These are phyloP conservation scores for Megaceryle torquata DNA, from an alignment of 2,113 vertebrate species.

Conservation along the genomic window DNA sequence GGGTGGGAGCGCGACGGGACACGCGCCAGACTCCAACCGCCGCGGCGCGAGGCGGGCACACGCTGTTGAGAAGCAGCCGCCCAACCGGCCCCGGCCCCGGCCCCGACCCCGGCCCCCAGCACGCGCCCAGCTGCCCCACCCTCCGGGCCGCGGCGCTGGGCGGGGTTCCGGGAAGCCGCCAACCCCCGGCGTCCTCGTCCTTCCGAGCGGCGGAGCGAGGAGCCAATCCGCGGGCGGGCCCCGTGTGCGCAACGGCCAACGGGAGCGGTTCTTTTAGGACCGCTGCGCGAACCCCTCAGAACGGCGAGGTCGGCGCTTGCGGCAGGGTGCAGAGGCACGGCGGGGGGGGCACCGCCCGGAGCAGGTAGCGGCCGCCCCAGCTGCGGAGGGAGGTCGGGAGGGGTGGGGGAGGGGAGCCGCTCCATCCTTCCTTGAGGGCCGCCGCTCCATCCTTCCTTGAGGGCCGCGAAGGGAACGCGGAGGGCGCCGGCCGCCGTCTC, in stretches of 20 bases:
- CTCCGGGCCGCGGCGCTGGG: not conserved
- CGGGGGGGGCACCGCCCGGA: not conserved
- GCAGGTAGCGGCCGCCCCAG: not conserved
- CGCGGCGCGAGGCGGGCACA: no score
- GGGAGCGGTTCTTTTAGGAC: not conserved
- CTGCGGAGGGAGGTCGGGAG: not conserved
- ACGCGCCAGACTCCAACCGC: no score
- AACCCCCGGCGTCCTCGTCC: not conserved
- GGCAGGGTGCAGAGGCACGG: not conserved
- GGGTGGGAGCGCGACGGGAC: no score
- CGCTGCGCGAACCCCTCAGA: not conserved
- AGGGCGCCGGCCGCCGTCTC: not conserved
- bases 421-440: no score
- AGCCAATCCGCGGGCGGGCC: not conserved
- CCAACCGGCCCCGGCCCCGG: not conserved
- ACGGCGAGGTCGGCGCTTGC: no score
- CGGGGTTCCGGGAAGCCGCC: not conserved
- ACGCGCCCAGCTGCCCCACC: no score
- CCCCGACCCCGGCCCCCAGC: no score
- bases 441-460: no score
- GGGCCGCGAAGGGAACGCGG: not conserved
- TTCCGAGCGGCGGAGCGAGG: not conserved
- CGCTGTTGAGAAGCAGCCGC: rapidly evolving
- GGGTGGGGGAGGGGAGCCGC: no score
- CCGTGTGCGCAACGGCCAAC: not conserved